A percentile compares a stretch with the other conserved stretches of the same genome.
phyloP scores from a whole-genome alignment of 2,113 vertebrate genomes.

The Cromileptes altivelis region DNA sequence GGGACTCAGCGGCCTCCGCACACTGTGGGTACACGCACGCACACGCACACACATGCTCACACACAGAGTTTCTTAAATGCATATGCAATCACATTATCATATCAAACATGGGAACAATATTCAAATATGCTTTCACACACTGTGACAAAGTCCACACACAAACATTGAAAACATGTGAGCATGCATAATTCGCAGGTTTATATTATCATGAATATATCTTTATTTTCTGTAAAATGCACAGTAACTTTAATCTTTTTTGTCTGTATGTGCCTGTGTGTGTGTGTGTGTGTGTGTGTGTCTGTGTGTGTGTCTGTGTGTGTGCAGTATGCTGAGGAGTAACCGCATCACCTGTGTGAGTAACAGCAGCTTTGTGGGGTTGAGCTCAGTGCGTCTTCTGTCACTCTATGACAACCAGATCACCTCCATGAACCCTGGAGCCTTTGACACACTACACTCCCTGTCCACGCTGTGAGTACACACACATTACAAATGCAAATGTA shows the following conservation, averaged over 20 bases:
- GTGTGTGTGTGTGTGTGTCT: conserved; percentile 38
- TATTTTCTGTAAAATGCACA: not conserved
- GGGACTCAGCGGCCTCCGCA: conserved; percentile 94
- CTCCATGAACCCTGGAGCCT: conserved; percentile 93
- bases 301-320: conserved; percentile 37
- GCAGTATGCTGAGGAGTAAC: conserved; percentile 97
- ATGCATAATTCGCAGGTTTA: conserved; percentile 37
- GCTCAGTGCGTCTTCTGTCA: conserved; percentile 95
- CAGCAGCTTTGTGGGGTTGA: conserved; percentile 95
- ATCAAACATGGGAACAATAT: conserved; percentile 19
- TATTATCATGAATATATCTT: not conserved
- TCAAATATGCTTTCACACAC: conserved; percentile 27
- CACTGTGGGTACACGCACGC: conserved; percentile 89
- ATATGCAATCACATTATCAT: conserved; percentile 37
- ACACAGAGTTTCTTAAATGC: not conserved
- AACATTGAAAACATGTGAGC: conserved; percentile 22
- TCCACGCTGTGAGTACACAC: conserved; percentile 92
- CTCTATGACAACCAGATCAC: conserved; percentile 99
- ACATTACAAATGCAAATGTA: not conserved
- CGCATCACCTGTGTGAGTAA: conserved; percentile 97
- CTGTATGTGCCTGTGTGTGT: conserved; percentile 26
- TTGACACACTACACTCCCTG: conserved; percentile 95
- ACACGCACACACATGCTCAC: conserved; percentile 23
- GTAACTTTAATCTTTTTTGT: not conserved
- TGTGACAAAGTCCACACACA: conserved; percentile 6